A percentile compares a stretch with the other conserved stretches of the same genome.
These are phyloP conservation scores for Euclidia mi DNA, from an alignment of 2,888 invertebrate species.

Conservation along the genomic window DNA sequence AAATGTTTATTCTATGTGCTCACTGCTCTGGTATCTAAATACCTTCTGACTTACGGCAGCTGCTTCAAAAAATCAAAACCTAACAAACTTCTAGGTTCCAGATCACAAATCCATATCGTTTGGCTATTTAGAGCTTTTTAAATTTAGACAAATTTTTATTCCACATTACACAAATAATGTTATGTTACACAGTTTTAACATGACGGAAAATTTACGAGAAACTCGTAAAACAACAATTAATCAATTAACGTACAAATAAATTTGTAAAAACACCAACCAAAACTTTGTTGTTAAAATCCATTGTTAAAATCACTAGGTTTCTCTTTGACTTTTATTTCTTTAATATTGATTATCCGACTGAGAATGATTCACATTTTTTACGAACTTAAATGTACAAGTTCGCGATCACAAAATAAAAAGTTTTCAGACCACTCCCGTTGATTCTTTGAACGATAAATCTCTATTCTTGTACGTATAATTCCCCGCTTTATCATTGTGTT, in stretches of 20 bases:
- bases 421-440: conserved; percentile 77
- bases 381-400: conserved; percentile 85
- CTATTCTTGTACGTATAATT: conserved; percentile 69
- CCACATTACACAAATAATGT: too few relatives aligned
- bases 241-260: conserved; percentile 17
- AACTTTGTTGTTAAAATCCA: too few relatives aligned
- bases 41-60: too few relatives aligned
- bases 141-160: too few relatives aligned
- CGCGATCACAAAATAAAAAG: conserved; percentile 85
- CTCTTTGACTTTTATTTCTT: conserved; percentile 77
- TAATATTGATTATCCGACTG: conserved; percentile 84
- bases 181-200: too few relatives aligned
- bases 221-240: neutral
- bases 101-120: too few relatives aligned
- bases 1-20: too few relatives aligned
- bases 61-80: too few relatives aligned
- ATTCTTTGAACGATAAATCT: conserved; percentile 80
- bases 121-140: too few relatives aligned
- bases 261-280: conserved; percentile 59
- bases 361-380: conserved; percentile 83
- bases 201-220: neutral
- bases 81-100: too few relatives aligned
- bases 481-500: conserved; percentile 65
- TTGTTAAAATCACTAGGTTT: conserved; percentile 72
- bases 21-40: too few relatives aligned